A percentile compares a stretch with the other conserved stretches of the same genome.
These are phyloP conservation scores for Onthophagus taurus DNA, from an alignment of 1,140 invertebrate genomes.

Conservation along the genomic window DNA sequence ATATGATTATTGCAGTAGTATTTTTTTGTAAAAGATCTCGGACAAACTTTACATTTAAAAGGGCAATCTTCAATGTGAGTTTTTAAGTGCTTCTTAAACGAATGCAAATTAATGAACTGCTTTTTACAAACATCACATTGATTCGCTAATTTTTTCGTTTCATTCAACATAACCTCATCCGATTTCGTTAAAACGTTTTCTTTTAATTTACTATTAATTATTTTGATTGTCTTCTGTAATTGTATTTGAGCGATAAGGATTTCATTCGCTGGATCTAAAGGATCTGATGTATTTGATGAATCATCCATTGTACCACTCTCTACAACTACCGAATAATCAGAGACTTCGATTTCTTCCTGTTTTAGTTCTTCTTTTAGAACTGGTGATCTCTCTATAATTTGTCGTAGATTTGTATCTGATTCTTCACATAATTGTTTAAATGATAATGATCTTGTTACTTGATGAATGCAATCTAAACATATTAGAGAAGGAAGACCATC, in stretches of 20 bases:
- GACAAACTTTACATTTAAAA: slow-evolving; percentile 23
- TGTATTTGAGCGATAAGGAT: background rate
- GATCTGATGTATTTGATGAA: slow-evolving; percentile 19
- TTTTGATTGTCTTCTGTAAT: slow-evolving; percentile 24
- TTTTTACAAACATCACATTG: slow-evolving; percentile 90
- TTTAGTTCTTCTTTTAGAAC: background rate
- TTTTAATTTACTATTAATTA: slow-evolving; percentile 24
- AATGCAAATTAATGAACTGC: slow-evolving; percentile 97
- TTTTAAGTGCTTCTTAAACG: slow-evolving; percentile 92
- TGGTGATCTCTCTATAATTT: slow-evolving; percentile 19
- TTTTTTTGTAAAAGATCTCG: slow-evolving; percentile 40
- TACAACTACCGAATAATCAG: slow-evolving; percentile 2
- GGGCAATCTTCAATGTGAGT: slow-evolving; percentile 49
- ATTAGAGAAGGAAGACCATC: slow-evolving; percentile 39
- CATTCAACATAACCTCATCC: too few relatives aligned
- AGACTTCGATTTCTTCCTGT: background rate
- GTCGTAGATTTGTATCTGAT: slow-evolving; percentile 32
- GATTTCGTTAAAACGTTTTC: too few relatives aligned
- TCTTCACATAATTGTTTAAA: slow-evolving; percentile 38
- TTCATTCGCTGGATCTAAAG: background rate
- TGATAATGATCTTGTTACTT: slow-evolving; percentile 35
- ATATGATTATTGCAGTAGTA: slow-evolving; percentile 54
- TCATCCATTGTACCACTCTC: slow-evolving; percentile 25
- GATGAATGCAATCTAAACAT: slow-evolving; percentile 36
- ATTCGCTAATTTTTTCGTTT: too few relatives aligned